Percentiles rank a stretch among this genome's conserved stretches.
These are phyloP conservation scores for Varanus salvator DNA, from an alignment of 2,113 vertebrate species.

Conservation along the genomic window DNA sequence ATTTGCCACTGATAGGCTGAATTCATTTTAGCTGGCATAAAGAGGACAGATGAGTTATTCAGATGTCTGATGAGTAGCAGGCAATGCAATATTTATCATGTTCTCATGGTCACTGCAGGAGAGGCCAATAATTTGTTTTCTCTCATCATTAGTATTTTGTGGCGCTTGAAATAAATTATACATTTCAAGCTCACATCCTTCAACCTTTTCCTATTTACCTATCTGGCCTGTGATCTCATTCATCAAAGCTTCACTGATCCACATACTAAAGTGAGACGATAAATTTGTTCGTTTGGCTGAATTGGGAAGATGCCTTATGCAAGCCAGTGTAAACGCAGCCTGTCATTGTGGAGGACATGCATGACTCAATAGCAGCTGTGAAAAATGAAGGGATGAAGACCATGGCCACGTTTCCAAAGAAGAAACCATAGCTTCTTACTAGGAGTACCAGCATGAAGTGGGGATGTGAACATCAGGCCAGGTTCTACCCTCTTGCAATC, in stretches of 20 bases:
- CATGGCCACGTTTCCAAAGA: too few relatives aligned
- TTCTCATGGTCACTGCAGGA: constrained; percentile 72
- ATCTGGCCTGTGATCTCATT: constrained; percentile 65
- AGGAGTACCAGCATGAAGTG: not conserved
- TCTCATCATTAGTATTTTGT: constrained; percentile 64
- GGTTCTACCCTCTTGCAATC: too few relatives aligned
- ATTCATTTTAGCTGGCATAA: constrained; percentile 82
- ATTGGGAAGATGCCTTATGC: constrained; percentile 47
- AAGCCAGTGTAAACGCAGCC: not conserved
- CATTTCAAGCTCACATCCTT: constrained; percentile 58
- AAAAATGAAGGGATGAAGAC: not conserved
- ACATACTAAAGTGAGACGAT: constrained; percentile 53
- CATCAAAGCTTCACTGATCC: constrained; percentile 49
- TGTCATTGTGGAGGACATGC: not conserved
- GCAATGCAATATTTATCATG: constrained; percentile 78
- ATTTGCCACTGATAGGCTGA: constrained; percentile 79
- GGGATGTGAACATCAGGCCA: too few relatives aligned
- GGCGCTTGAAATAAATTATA: constrained; percentile 70
- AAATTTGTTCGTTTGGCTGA: constrained; percentile 62
- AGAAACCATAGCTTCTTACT: not conserved
- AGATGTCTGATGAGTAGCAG: constrained; percentile 73
- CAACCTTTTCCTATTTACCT: constrained; percentile 68
- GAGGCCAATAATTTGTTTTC: constrained; percentile 74
- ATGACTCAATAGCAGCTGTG: not conserved
- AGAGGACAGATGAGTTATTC: constrained; percentile 82